A percentile compares a stretch with the other conserved stretches of the same genome.
Evolutionary conservation across 2,113 vertebrate genomes (phyloP).

Genomic region (Eudyptes chrysolophus): DNA sequence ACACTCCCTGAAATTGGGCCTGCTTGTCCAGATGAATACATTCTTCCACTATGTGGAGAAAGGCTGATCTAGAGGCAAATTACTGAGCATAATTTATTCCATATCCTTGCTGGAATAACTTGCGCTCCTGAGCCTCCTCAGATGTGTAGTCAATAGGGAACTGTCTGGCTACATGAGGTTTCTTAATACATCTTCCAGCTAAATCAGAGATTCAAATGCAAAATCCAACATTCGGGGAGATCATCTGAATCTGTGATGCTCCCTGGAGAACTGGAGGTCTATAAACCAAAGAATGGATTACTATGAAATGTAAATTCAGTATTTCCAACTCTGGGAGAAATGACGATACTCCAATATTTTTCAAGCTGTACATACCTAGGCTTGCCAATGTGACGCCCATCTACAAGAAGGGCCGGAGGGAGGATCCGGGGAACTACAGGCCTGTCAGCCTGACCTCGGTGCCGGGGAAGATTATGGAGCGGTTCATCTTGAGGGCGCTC

Average conservation of each 20-base stretch:
- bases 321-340: constrained; percentile 21
- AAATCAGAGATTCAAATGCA: constrained; percentile 66
- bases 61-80: constrained; percentile 52
- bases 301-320: constrained; percentile 22
- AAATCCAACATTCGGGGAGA: constrained; percentile 49
- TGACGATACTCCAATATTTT: constrained; percentile 14
- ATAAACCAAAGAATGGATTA: constrained; percentile 67
- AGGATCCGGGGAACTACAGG: too few relatives aligned
- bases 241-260: constrained; percentile 47
- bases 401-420: too few relatives aligned
- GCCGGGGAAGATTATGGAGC: too few relatives aligned
- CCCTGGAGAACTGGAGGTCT: constrained; percentile 45
- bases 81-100: constrained; percentile 47
- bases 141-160: constrained; percentile 53
- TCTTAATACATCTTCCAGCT: constrained; percentile 59
- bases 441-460: too few relatives aligned
- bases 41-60: constrained; percentile 44
- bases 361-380: not conserved
- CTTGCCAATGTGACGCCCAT: too few relatives aligned
- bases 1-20: constrained; percentile 7
- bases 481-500: too few relatives aligned
- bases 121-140: constrained; percentile 32
- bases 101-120: constrained; percentile 55
- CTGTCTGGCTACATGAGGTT: constrained; percentile 47
- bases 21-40: constrained; percentile 51